A percentile compares a stretch with the other conserved stretches of the same genome.
Evolutionary conservation across 2,797 vertebrate genomes (phyloP).

Genomic region (Protosalanx chinensis): DNA sequence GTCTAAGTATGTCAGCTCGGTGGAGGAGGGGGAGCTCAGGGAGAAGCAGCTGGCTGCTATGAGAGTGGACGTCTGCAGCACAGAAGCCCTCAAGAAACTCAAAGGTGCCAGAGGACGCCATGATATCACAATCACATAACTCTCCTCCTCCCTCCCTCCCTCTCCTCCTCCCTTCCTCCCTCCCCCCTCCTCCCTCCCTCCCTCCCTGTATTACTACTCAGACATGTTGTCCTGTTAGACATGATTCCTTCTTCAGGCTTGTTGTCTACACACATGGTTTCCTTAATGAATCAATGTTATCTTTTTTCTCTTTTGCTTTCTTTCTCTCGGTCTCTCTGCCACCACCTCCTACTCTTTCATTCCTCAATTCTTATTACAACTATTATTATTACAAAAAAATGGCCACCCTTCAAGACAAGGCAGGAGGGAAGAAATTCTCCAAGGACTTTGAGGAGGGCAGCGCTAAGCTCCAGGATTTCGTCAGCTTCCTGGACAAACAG

Average conservation of each 20-base stretch:
- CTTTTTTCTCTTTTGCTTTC: conserved; percentile 1
- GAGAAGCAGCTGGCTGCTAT: conserved; percentile 95
- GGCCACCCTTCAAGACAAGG: conserved; percentile 82
- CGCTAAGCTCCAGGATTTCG: conserved; percentile 91
- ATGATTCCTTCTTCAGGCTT: not conserved
- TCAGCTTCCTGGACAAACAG: conserved; percentile 87
- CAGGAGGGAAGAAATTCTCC: conserved; percentile 95
- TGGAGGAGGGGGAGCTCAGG: conserved; percentile 88
- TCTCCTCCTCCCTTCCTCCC: too few relatives aligned
- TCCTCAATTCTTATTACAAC: not conserved
- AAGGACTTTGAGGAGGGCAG: conserved; percentile 98
- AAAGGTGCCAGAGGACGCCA: conserved; percentile 78
- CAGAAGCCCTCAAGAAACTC: conserved; percentile 88
- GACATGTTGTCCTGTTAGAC: too few relatives aligned
- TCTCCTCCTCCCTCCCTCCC: too few relatives aligned
- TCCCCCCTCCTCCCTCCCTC: too few relatives aligned
- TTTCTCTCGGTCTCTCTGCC: not conserved
- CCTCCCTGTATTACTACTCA: too few relatives aligned
- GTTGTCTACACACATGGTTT: not conserved
- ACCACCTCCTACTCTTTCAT: conserved; percentile 7
- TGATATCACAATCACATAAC: not conserved
- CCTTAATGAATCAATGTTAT: not conserved
- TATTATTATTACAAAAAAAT: too few relatives aligned
- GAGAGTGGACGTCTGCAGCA: conserved; percentile 94
- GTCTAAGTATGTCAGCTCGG: conserved; percentile 79